These are phyloP conservation scores for Paraescarpia echinospica DNA, from an alignment of 1,140 invertebrate species.

Conservation along the genomic window DNA sequence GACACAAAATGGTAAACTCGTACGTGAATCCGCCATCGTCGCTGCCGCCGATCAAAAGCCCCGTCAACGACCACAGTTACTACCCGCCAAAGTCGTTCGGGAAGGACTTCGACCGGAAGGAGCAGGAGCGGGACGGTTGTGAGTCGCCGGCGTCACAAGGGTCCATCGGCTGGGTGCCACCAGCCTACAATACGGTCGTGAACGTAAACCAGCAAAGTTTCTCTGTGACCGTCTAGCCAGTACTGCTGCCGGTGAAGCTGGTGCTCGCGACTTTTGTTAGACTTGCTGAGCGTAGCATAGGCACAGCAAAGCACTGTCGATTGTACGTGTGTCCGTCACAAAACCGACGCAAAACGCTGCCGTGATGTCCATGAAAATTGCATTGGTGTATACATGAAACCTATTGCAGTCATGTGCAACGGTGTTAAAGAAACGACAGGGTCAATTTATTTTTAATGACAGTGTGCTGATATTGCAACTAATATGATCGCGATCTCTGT, in stretches of 20 bases:
- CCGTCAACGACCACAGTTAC: not conserved
- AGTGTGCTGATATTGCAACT: not conserved
- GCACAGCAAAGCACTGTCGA: not conserved
- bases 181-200: not conserved
- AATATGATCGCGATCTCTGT: not conserved
- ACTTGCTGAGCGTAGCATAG: not conserved
- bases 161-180: not conserved
- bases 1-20: not conserved
- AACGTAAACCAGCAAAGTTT: constrained; percentile 2
- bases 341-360: not conserved
- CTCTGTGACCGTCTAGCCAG: constrained; percentile 7
- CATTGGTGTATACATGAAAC: not conserved
- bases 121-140: not conserved
- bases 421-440: not conserved
- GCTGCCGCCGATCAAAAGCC: not conserved
- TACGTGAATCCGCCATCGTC: not conserved
- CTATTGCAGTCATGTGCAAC: not conserved
- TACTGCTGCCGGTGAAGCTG: not conserved
- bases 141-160: not conserved
- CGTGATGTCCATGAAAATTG: too few species aligned
- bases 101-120: not conserved
- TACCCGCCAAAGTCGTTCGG: constrained; percentile 2
- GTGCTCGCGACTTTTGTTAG: not conserved
- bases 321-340: not conserved
- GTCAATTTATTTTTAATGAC: not conserved